A percentile compares a stretch with the other conserved stretches of the same genome.
Evolutionary conservation across 2,113 vertebrate species (phyloP).

Genomic region (Macrotus californicus): DNA sequence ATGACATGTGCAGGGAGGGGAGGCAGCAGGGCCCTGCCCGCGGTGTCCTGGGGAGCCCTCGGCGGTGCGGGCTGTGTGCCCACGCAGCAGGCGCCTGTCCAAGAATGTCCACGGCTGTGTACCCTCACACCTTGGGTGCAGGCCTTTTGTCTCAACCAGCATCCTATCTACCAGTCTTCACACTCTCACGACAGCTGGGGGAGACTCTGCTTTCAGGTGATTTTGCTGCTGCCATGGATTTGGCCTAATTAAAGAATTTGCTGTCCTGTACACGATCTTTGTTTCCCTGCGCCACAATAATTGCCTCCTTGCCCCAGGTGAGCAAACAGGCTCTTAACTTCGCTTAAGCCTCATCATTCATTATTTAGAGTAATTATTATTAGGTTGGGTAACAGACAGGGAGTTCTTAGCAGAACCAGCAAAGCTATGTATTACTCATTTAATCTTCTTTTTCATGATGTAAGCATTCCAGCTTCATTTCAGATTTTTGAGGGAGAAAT

Average conservation of each 20-base stretch:
- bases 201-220: not conserved
- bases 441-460: not conserved
- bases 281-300: not conserved
- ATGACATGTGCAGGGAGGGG: rapidly evolving
- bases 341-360: not conserved
- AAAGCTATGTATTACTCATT: not conserved
- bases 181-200: not conserved
- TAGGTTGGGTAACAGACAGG: not conserved
- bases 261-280: not conserved
- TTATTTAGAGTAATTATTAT: not conserved
- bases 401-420: not conserved
- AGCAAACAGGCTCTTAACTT: not conserved
- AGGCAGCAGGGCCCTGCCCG: rapidly evolving
- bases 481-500: not conserved
- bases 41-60: rapidly evolving
- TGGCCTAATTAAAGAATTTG: not conserved
- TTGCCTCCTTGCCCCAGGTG: not conserved
- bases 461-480: not conserved
- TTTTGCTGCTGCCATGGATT: not conserved
- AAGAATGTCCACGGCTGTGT: rapidly evolving
- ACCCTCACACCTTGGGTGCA: not conserved
- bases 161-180: not conserved
- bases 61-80: rapidly evolving
- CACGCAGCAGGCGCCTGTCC: not conserved
- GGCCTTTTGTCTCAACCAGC: not conserved